A percentile compares a stretch with the other conserved stretches of the same genome.
Evolutionary conservation across 2,888 invertebrate genomes (phyloP).

Genomic region (Spodoptera exigua): DNA sequence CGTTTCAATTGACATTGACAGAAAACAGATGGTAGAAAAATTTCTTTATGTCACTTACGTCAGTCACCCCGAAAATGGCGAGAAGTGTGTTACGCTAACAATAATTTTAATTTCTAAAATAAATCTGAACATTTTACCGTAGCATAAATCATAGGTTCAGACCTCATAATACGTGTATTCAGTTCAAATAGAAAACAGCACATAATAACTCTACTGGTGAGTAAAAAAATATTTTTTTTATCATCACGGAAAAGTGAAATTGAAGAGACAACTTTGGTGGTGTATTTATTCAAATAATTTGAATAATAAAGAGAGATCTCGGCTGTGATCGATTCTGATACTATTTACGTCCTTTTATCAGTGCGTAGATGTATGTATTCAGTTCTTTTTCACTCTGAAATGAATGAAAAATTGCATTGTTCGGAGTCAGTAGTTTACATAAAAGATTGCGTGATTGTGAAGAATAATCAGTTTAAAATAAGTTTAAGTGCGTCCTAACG

Average conservation of each 20-base stretch:
- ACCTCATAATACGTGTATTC: conserved; percentile 23
- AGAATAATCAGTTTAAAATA: conserved; percentile 34
- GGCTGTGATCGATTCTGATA: conserved; percentile 54
- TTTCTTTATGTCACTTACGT: conserved; percentile 50
- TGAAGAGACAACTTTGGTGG: conserved; percentile 36
- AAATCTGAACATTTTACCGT: conserved; percentile 60
- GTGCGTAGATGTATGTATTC: conserved; percentile 52
- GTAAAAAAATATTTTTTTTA: conserved; percentile 42
- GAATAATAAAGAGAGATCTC: conserved; percentile 69
- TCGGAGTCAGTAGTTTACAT: conserved; percentile 34
- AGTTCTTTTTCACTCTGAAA: conserved; percentile 49
- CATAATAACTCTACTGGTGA: conserved; percentile 53
- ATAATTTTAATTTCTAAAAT: conserved; percentile 53
- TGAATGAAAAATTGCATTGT: conserved; percentile 41
- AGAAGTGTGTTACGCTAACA: conserved; percentile 73
- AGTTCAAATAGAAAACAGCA: conserved; percentile 31
- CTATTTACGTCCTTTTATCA: conserved; percentile 60
- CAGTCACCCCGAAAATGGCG: conserved; percentile 76
- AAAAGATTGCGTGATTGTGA: conserved; percentile 47
- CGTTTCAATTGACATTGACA: conserved; percentile 36
- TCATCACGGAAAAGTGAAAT: conserved; percentile 53
- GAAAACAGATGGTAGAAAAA: conserved; percentile 38
- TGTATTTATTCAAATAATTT: conserved; percentile 65
- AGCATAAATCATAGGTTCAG: conserved; percentile 54
- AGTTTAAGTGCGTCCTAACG: conserved; percentile 21